These are phyloP conservation scores for Leucophenga montana DNA, from an alignment of 2,888 invertebrate genomes.

Conservation along the genomic window DNA sequence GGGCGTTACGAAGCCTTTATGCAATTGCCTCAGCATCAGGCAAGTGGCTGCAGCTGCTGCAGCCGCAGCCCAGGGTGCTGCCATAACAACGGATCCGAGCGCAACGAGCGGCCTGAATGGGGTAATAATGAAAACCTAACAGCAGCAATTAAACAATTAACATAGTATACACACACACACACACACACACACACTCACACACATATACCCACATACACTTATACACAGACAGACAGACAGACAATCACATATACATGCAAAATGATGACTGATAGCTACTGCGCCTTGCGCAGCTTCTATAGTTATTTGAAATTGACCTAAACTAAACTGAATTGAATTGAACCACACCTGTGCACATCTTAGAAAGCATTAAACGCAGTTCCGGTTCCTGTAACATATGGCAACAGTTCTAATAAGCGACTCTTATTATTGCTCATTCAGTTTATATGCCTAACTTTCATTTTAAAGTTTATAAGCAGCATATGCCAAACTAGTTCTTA, in stretches of 20 bases:
- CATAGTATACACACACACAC: conserved; percentile 22
- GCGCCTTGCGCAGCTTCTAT: conserved; percentile 25
- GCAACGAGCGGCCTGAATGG: conserved; percentile 53
- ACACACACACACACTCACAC: conserved; percentile 6
- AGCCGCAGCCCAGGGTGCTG: conserved; percentile 62
- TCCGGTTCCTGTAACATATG: too few species aligned
- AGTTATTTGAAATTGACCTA: conserved; percentile 50
- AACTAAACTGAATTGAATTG: conserved; percentile 64
- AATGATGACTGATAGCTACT: conserved; percentile 54
- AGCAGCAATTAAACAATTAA: conserved; percentile 22
- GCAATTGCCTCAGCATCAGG: conserved; percentile 73
- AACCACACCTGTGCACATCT: conserved; percentile 14
- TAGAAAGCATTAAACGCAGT: too few species aligned
- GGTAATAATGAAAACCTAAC: conserved; percentile 56
- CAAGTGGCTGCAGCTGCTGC: conserved; percentile 72
- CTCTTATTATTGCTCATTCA: too few species aligned
- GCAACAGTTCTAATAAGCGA: too few species aligned
- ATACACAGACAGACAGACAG: too few species aligned
- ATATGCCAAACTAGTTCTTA: too few species aligned
- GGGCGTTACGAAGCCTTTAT: conserved; percentile 74
- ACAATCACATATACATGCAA: conserved; percentile 44
- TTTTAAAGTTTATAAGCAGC: too few species aligned
- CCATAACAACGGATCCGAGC: conserved; percentile 66
- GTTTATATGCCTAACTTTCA: too few species aligned
- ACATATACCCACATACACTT: background rate